Evolutionary conservation across 37 sponge, comb jelly and placozoan genomes (phyloP).

Genomic region (Halisarca cf. caerulea): DNA sequence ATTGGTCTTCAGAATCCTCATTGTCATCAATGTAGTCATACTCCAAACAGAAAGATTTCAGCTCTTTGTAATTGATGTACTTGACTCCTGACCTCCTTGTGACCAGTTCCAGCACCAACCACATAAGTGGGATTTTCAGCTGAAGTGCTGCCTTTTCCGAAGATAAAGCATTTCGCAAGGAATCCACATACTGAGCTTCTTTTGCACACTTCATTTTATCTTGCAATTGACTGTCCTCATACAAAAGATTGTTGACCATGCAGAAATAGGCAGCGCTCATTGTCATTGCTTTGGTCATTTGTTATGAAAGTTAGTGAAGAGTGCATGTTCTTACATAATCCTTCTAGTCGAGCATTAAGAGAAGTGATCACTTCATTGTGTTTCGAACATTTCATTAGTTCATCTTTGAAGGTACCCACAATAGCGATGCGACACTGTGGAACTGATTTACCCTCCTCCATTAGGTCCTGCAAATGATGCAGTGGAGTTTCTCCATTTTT

Average conservation of each 20-base stretch:
- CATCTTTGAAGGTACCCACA: neutral
- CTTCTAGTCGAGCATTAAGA: no score
- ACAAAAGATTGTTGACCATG: no score
- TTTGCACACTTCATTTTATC: no score
- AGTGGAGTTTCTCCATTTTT: conserved; percentile 20
- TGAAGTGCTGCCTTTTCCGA: neutral
- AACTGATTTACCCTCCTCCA: no score
- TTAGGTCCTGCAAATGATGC: no score
- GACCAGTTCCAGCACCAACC: neutral
- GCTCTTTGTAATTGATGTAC: neutral
- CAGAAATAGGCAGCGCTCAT: no score
- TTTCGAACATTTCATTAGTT: neutral
- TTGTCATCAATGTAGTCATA: neutral
- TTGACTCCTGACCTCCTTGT: neutral
- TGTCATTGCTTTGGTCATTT: no score
- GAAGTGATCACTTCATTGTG: neutral
- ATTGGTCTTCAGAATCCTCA: neutral
- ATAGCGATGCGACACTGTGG: no score
- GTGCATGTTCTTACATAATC: no score
- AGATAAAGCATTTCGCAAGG: neutral
- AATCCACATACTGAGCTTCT: no score
- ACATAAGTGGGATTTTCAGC: neutral
- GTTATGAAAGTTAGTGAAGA: no score
- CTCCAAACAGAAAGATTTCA: neutral
- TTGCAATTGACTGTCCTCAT: no score